Conservation (phyloP, 2,888 invertebrate genomes). For the Rhagonycha lutea region DNA sequence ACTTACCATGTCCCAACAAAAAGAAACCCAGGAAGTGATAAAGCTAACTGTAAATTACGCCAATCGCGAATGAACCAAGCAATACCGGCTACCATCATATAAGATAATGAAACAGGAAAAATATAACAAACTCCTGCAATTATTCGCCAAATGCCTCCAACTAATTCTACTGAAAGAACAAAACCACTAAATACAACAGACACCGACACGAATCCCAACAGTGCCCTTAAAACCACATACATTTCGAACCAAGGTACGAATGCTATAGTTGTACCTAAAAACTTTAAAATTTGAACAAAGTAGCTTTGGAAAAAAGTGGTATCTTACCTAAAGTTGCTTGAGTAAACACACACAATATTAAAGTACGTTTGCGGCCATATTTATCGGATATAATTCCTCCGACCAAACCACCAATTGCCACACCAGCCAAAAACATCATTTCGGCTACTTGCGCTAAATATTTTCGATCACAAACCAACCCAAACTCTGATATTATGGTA, state of each 20-base stretch:
- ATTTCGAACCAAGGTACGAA: constrained; percentile 72
- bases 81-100: constrained; percentile 72
- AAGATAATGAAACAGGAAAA: constrained; percentile 77
- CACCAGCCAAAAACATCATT: constrained; percentile 77
- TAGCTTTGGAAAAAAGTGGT: not conserved
- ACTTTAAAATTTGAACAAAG: not conserved
- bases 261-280: constrained; percentile 60
- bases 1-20: constrained; percentile 70
- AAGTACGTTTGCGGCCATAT: constrained; percentile 75
- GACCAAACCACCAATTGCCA: constrained; percentile 77
- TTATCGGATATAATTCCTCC: constrained; percentile 80
- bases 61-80: constrained; percentile 74
- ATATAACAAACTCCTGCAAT: constrained; percentile 81
- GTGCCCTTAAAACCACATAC: constrained; percentile 70
- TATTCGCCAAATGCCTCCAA: constrained; percentile 79
- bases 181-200: constrained; percentile 82
- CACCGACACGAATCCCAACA: constrained; percentile 78
- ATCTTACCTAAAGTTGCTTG: constrained; percentile 68
- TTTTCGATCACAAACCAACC: constrained; percentile 73
- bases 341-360: constrained; percentile 71
- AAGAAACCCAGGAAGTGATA: constrained; percentile 73
- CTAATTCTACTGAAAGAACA: constrained; percentile 77
- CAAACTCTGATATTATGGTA: constrained; percentile 78
- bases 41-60: constrained; percentile 71
- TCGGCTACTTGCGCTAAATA: constrained; percentile 73